Conservation (phyloP, 2,113 vertebrate genomes). For the Grammomys dolichurus region DNA sequence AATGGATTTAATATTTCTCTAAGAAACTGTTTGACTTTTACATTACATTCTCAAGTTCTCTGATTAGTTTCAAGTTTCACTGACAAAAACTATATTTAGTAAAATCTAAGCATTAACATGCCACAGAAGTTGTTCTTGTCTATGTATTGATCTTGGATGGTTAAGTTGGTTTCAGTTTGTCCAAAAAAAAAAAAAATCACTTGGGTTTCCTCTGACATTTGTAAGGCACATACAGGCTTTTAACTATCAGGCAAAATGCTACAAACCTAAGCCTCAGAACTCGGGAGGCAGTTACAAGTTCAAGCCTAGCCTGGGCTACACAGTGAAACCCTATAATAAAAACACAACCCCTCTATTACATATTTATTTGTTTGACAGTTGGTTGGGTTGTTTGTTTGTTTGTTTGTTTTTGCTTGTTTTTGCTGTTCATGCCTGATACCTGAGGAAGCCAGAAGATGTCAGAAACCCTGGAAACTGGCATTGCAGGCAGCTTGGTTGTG, state of each 20-base stretch:
- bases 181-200: background rate
- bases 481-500: background rate
- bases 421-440: background rate
- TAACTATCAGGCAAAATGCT: background rate
- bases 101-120: background rate
- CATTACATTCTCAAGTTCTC: background rate
- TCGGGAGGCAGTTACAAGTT: background rate
- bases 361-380: background rate
- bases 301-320: background rate
- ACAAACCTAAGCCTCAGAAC: background rate
- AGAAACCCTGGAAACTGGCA: background rate
- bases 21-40: conserved; percentile 16
- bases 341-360: background rate
- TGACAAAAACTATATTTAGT: background rate
- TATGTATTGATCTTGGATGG: background rate
- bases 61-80: background rate
- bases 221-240: background rate
- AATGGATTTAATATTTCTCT: background rate
- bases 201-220: background rate
- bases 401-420: background rate
- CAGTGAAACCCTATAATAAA: background rate
- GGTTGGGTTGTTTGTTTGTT: background rate
- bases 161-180: background rate
- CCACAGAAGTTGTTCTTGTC: background rate
- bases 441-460: background rate